These are phyloP conservation scores for Buceros bicornis DNA, from an alignment of 2,797 vertebrate genomes.

Conservation along the genomic window DNA sequence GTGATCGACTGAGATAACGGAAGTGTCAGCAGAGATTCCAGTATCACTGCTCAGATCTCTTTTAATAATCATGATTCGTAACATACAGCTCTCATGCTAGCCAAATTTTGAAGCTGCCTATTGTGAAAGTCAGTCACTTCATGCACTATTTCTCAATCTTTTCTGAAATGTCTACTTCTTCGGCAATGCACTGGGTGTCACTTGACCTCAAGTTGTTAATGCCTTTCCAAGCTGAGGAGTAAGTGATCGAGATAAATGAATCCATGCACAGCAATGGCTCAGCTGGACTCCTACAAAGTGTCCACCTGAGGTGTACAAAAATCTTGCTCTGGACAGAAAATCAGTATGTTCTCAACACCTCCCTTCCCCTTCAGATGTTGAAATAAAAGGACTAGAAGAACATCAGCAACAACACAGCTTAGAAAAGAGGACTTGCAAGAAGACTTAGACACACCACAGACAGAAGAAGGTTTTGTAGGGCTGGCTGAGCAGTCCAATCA, in stretches of 20 bases:
- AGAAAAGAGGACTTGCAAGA: neutral
- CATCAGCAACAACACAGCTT: neutral
- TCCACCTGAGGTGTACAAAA: neutral
- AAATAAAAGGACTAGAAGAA: neutral
- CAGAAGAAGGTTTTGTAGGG: neutral
- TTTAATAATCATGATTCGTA: neutral
- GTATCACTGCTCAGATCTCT: neutral
- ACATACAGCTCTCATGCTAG: accelerated
- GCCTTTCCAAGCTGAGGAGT: neutral
- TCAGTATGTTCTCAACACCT: neutral
- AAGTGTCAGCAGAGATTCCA: neutral
- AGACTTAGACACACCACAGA: neutral
- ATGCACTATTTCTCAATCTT: neutral
- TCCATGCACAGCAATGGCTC: neutral
- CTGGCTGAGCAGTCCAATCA: neutral
- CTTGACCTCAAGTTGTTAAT: neutral
- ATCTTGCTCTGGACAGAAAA: neutral
- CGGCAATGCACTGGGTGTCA: neutral
- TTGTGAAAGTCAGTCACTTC: neutral
- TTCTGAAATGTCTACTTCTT: neutral
- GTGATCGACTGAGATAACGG: neutral
- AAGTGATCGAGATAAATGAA: neutral
- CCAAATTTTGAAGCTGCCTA: neutral
- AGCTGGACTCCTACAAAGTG: neutral
- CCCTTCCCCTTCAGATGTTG: neutral